Evolutionary conservation across 2,888 invertebrate genomes (phyloP).

Genomic region (Anthophora plumipes): DNA sequence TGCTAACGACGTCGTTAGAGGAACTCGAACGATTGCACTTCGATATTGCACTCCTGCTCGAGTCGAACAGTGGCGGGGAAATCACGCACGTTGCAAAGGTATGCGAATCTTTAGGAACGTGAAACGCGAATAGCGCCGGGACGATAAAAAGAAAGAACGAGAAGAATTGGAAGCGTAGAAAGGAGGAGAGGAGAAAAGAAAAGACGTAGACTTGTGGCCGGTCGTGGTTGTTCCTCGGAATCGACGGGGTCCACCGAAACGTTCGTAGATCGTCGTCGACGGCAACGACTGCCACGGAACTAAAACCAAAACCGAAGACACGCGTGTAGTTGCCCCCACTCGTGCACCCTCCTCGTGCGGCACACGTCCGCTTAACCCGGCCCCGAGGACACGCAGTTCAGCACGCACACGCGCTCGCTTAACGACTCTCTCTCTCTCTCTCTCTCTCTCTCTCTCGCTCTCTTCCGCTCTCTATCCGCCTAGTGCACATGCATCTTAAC

Average conservation of each 20-base stretch:
- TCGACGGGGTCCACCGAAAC: background rate
- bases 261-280: slow-evolving; percentile 57
- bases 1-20: background rate
- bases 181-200: background rate
- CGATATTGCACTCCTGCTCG: background rate
- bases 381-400: slow-evolving; percentile 41
- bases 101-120: background rate
- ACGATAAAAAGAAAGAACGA: background rate
- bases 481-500: slow-evolving; percentile 23
- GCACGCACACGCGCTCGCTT: slow-evolving; percentile 26
- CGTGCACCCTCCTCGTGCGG: slow-evolving; percentile 62
- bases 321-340: slow-evolving; percentile 79
- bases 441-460: background rate
- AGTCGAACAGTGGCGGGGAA: background rate
- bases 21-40: slow-evolving; percentile 9
- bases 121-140: background rate
- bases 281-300: slow-evolving; percentile 77
- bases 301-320: slow-evolving; percentile 83
- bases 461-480: background rate
- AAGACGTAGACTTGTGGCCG: background rate
- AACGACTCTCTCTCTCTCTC: slow-evolving; percentile 1
- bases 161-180: background rate
- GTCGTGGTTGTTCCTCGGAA: background rate
- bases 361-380: slow-evolving; percentile 60
- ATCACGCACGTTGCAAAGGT: background rate